These are phyloP conservation scores for Oriolus oriolus DNA, from an alignment of 2,113 vertebrate genomes.

Conservation along the genomic window DNA sequence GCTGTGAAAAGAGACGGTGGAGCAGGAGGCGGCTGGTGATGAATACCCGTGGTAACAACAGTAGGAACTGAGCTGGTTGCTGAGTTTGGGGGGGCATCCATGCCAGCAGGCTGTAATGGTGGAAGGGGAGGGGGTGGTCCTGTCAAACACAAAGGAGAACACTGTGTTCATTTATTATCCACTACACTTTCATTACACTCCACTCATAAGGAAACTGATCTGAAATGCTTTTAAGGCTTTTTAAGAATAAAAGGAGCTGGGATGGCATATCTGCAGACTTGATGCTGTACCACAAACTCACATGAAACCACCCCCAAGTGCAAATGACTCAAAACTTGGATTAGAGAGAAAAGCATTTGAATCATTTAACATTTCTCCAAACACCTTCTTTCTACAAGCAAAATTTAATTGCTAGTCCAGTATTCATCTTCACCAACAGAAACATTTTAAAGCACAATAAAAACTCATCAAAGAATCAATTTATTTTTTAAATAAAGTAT, in stretches of 20 bases:
- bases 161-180: background rate
- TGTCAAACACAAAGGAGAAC: conserved; percentile 58
- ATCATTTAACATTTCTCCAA: background rate
- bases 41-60: conserved; percentile 93
- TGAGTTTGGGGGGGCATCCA: conserved; percentile 93
- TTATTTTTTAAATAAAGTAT: background rate
- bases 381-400: background rate
- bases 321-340: background rate
- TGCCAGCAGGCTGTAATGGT: conserved; percentile 88
- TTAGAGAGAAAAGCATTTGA: background rate
- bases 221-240: background rate
- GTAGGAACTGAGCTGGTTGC: conserved; percentile 93
- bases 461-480: background rate
- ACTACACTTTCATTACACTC: background rate
- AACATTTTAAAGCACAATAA: background rate
- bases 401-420: background rate
- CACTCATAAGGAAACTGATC: background rate
- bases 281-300: background rate
- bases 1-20: conserved; percentile 86
- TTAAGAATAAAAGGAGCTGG: background rate
- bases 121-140: conserved; percentile 95
- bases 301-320: background rate
- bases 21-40: conserved; percentile 85
- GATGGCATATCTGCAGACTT: background rate
- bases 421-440: background rate